A percentile compares a stretch with the other conserved stretches of the same genome.
Conservation (phyloP, 2,113 vertebrate genomes). For the Caretta caretta region DNA sequence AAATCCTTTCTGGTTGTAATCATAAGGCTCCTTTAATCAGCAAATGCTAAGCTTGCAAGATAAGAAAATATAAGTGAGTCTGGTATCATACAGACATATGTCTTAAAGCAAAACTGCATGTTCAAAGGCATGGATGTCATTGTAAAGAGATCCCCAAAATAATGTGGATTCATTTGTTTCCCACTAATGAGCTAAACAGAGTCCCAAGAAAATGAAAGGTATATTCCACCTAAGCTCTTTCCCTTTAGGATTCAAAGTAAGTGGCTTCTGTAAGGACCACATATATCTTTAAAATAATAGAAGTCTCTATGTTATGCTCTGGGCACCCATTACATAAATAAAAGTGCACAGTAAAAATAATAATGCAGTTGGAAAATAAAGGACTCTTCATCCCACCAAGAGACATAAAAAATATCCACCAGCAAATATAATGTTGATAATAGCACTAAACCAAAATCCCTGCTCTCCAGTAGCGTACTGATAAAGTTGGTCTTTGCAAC, state of each 20-base stretch:
- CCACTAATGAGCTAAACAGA: not conserved
- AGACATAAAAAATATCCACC: not conserved
- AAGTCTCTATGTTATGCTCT: not conserved
- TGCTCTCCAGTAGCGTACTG: not conserved
- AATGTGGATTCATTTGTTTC: fast-evolving
- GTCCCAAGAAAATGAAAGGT: not conserved
- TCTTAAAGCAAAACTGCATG: not conserved
- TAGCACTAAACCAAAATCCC: not conserved
- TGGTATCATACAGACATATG: not conserved
- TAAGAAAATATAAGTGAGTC: not conserved
- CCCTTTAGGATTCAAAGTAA: not conserved
- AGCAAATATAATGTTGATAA: not conserved
- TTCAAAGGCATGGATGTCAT: not conserved
- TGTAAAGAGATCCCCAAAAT: not conserved
- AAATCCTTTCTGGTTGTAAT: not conserved
- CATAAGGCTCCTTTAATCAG: not conserved
- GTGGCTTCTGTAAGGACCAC: not conserved
- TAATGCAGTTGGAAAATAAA: not conserved
- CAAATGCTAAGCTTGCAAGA: not conserved
- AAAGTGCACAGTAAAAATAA: not conserved
- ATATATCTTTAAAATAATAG: not conserved
- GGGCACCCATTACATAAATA: fast-evolving
- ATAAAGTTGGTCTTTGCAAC: not conserved
- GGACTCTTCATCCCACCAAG: not conserved
- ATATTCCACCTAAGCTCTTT: not conserved